phyloP scores from a whole-genome alignment of 2,113 vertebrate genomes.

The Lamprologus callipterus region DNA sequence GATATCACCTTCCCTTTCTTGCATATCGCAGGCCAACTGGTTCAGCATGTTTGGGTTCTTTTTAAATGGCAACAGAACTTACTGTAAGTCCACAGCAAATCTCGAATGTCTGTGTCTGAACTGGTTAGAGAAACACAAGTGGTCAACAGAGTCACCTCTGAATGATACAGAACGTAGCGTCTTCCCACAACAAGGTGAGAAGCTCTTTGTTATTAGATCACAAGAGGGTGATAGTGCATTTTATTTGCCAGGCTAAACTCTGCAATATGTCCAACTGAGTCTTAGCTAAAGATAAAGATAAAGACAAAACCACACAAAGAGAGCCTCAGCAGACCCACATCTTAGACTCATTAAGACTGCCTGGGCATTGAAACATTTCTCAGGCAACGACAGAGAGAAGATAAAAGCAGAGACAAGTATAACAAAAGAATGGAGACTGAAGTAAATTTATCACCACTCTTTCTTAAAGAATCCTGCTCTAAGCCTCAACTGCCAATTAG shows the following conservation, averaged over 20 bases:
- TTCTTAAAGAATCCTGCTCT: not conserved
- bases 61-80: slow-evolving; percentile 29
- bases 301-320: slow-evolving; percentile 15
- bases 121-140: not conserved
- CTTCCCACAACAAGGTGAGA: not conserved
- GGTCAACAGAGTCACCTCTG: not conserved
- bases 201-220: not conserved
- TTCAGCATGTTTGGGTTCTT: not conserved
- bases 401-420: slow-evolving; percentile 27
- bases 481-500: slow-evolving; percentile 41
- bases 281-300: slow-evolving; percentile 24
- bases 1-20: not conserved
- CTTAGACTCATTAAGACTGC: slow-evolving; percentile 30
- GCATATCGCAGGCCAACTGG: not conserved
- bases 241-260: slow-evolving; percentile 24
- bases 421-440: slow-evolving; percentile 11
- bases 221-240: slow-evolving; percentile 1
- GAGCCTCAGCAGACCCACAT: slow-evolving; percentile 5
- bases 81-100: not conserved
- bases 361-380: slow-evolving; percentile 22
- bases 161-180: not conserved
- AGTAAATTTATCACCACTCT: slow-evolving; percentile 21
- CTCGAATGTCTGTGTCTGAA: not conserved
- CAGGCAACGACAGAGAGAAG: slow-evolving; percentile 3
- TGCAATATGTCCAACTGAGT: slow-evolving; percentile 20